A percentile compares a stretch with the other conserved stretches of the same genome.
Evolutionary conservation across 1,140 invertebrate genomes (phyloP).

Genomic region (Monomorium pharaonis): DNA sequence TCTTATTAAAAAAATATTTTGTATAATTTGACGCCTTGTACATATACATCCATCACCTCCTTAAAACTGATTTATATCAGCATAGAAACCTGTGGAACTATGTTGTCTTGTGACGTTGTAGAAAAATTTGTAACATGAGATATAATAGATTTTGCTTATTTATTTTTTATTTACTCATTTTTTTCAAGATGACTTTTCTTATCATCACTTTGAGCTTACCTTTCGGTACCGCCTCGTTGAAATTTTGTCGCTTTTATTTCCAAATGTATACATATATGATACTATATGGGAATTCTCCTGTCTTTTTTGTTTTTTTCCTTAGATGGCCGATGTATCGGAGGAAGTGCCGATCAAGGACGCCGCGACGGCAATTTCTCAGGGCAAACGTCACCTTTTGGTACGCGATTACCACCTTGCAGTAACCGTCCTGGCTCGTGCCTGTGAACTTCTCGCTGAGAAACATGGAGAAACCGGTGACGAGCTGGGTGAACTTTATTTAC

Average conservation of each 20-base stretch:
- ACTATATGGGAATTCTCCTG: neutral
- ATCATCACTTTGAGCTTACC: neutral
- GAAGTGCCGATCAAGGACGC: slow-evolving; percentile 84
- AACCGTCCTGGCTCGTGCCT: slow-evolving; percentile 90
- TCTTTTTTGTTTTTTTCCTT: slow-evolving; percentile 45
- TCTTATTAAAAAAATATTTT: neutral
- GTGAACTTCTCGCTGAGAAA: slow-evolving; percentile 88
- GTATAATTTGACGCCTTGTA: neutral
- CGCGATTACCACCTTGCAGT: slow-evolving; percentile 92
- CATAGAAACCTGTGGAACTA: neutral
- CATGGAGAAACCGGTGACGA: slow-evolving; percentile 92
- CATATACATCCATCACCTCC: neutral
- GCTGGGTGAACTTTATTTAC: slow-evolving; percentile 93
- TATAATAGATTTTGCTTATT: neutral
- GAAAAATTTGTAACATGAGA: neutral
- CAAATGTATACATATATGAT: neutral
- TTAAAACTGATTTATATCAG: too few species aligned
- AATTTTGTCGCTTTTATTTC: neutral
- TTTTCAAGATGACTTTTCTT: neutral
- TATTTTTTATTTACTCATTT: too few species aligned
- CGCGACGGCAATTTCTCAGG: slow-evolving; percentile 88
- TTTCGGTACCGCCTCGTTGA: neutral
- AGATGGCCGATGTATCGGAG: slow-evolving; percentile 87
- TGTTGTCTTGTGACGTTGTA: neutral
- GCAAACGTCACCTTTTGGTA: slow-evolving; percentile 92